These are phyloP conservation scores for Corythornis madagascariensis DNA, from an alignment of 2,113 vertebrate species.

Conservation along the genomic window DNA sequence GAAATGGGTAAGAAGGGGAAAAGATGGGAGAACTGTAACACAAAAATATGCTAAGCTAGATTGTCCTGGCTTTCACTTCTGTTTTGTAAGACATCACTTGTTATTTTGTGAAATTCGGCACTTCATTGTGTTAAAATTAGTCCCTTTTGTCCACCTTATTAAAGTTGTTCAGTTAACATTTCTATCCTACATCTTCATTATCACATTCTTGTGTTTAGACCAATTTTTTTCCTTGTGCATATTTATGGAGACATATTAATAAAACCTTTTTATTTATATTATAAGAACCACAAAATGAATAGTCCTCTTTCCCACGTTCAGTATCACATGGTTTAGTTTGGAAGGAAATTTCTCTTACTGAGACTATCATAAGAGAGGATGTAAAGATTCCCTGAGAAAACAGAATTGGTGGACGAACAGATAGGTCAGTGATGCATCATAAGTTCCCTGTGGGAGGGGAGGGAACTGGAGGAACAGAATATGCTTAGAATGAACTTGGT, in stretches of 20 bases:
- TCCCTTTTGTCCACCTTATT: not conserved
- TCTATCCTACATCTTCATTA: not conserved
- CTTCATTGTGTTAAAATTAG: not conserved
- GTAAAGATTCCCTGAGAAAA: not conserved
- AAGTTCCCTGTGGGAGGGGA: not conserved
- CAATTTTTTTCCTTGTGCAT: not conserved
- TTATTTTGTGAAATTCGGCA: not conserved
- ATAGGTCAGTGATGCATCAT: not conserved
- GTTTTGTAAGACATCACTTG: not conserved
- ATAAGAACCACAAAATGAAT: not conserved
- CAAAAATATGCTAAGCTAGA: not conserved
- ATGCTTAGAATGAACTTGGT: not conserved
- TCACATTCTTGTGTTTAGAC: not conserved
- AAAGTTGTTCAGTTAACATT: not conserved
- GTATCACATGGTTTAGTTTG: not conserved
- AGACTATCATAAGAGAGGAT: not conserved
- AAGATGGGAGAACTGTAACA: not conserved
- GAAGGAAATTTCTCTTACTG: not conserved
- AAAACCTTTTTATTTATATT: not conserved
- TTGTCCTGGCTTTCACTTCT: not conserved
- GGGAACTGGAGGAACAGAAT: not conserved
- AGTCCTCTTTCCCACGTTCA: not conserved
- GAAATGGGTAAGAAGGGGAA: not conserved
- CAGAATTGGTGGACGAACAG: not conserved
- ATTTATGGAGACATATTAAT: not conserved